Evolutionary conservation across 2,113 vertebrate species (phyloP).

Genomic region (Odontesthes bonariensis): DNA sequence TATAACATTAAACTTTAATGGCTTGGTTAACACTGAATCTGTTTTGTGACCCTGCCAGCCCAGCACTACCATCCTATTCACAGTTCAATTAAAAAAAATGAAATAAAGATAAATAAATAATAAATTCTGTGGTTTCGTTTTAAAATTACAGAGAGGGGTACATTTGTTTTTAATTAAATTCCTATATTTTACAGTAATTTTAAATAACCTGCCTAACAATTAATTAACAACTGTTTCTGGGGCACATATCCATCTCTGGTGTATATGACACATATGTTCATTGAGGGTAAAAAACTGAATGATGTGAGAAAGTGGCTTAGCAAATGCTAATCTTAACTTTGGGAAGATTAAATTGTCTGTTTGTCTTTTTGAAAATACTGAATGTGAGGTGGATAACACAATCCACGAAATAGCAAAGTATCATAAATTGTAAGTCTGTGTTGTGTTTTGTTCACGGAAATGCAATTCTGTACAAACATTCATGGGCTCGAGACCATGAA

Average conservation of each 20-base stretch:
- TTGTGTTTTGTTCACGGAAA: not conserved
- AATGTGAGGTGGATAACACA: not conserved
- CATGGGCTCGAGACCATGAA: not conserved
- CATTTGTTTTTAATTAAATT: constrained; percentile 10
- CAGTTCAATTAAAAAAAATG: constrained; percentile 42
- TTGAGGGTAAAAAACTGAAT: not conserved
- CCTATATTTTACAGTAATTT: constrained; percentile 14
- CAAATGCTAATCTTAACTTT: constrained; percentile 9
- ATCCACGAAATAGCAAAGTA: not conserved
- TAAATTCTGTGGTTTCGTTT: constrained; percentile 1
- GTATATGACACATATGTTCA: not conserved
- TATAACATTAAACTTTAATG: constrained; percentile 79
- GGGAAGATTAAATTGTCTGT: constrained; percentile 3
- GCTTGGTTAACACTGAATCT: constrained; percentile 66
- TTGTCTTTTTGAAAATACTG: not conserved
- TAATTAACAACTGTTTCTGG: constrained; percentile 1
- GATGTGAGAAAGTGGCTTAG: constrained; percentile 9
- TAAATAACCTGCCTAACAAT: constrained; percentile 25
- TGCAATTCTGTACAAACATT: not conserved
- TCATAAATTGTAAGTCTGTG: not conserved
- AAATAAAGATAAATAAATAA: no score
- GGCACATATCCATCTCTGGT: not conserved
- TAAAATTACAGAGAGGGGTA: constrained; percentile 18
- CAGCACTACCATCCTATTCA: constrained; percentile 25
- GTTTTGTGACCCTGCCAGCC: constrained; percentile 57